These are phyloP conservation scores for Paradoxurus hermaphroditus DNA, from an alignment of 2,113 vertebrate species.

Conservation along the genomic window DNA sequence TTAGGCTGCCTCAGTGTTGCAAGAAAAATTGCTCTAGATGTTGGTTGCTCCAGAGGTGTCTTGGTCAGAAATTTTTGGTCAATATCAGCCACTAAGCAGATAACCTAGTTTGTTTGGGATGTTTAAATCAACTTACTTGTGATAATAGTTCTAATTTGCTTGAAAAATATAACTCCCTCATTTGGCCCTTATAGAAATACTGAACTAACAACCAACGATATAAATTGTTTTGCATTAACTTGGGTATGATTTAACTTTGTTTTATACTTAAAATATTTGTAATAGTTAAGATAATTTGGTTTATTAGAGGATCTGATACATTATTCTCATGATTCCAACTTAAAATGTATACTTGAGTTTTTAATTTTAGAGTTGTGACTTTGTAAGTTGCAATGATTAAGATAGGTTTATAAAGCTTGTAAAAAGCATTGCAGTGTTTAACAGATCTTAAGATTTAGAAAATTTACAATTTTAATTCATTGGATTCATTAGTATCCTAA, in stretches of 20 bases:
- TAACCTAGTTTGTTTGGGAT: neutral
- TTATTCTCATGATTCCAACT: neutral
- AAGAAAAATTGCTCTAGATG: neutral
- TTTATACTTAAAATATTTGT: constrained; percentile 26
- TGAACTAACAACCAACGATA: neutral
- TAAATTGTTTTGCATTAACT: neutral
- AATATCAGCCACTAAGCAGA: neutral
- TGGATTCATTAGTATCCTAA: constrained; percentile 7
- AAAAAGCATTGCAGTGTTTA: constrained; percentile 1
- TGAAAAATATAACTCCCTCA: neutral
- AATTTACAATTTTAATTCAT: neutral
- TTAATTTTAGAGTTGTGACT: constrained; percentile 41
- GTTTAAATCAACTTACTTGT: neutral
- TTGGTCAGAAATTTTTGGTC: neutral
- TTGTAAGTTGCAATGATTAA: constrained; percentile 1
- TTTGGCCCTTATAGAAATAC: constrained; percentile 3
- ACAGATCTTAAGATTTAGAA: neutral
- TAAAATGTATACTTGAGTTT: neutral
- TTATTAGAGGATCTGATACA: neutral
- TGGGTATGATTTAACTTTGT: neutral
- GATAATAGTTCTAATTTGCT: neutral
- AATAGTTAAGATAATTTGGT: constrained; percentile 17
- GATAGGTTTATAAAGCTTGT: neutral
- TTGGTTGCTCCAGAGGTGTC: neutral
- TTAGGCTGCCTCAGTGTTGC: neutral